phyloP scores from a whole-genome alignment of 2,888 invertebrate species.

The Campoplex capitator region DNA sequence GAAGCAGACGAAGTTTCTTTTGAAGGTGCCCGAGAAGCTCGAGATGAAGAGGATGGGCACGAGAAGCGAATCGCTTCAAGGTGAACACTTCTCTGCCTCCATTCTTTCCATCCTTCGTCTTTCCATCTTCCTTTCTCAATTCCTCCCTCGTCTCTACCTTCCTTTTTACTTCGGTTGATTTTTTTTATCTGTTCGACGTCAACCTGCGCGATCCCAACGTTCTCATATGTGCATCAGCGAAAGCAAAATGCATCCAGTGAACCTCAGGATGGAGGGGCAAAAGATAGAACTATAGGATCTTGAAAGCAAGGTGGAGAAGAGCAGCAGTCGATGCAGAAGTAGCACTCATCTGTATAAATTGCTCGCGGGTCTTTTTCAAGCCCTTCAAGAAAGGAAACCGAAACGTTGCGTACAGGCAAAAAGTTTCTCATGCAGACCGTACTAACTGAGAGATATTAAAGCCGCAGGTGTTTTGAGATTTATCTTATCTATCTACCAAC shows the following conservation, averaged over 20 bases:
- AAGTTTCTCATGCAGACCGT: constrained; percentile 40
- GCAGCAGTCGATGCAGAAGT: constrained; percentile 62
- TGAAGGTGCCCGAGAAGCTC: constrained; percentile 48
- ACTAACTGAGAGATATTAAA: constrained; percentile 37
- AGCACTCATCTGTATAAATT: constrained; percentile 55
- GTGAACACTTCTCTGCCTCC: constrained; percentile 65
- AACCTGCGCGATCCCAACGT: constrained; percentile 67
- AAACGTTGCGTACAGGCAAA: constrained; percentile 48
- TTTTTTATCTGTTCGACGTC: constrained; percentile 65
- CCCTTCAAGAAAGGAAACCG: constrained; percentile 46
- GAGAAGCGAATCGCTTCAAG: constrained; percentile 75
- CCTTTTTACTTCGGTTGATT: constrained; percentile 28
- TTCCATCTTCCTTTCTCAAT: constrained; percentile 34
- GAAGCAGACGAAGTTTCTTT: constrained; percentile 36
- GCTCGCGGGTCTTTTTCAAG: constrained; percentile 55
- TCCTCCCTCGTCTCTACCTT: constrained; percentile 51
- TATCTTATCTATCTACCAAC: constrained; percentile 50
- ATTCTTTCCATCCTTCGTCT: constrained; percentile 63
- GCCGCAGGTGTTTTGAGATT: constrained; percentile 51
- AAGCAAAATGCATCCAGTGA: constrained; percentile 52
- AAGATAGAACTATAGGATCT: neutral
- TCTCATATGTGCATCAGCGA: constrained; percentile 66
- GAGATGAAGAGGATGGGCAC: constrained; percentile 64
- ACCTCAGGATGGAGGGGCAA: constrained; percentile 51
- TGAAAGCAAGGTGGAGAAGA: constrained; percentile 44